Evolutionary conservation across 2,113 vertebrate species (phyloP), one percentile per base, ranked within the genome.

Genomic region (Epinephelus fuscoguttatus): DNA sequence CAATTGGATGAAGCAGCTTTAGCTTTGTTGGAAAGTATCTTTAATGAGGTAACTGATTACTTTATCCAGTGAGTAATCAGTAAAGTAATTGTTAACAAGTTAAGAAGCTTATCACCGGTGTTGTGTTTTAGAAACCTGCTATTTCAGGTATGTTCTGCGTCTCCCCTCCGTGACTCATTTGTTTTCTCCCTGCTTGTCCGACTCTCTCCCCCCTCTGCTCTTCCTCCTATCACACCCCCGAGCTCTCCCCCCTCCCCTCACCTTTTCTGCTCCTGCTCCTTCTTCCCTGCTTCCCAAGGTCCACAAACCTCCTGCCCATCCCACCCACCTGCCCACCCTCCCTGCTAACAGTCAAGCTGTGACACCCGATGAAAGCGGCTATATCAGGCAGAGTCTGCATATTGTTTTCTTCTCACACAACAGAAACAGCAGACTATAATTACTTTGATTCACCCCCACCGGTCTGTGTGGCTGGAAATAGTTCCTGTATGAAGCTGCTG

Each of bases 381-480:
- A 93, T 91, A 88, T 92, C 37, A 63, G 78, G 81, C 62, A 79
- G 60, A 81, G 68, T 53, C 64, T 64, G 62, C 67, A 73, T 75
- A 90, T 91, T 92, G 90, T 89, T 90, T 80, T 81, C 63, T 77
- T 88, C 78, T 89, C 90, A 80, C 77, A 76, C 82, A 63, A 86
- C 84, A 82, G 75, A 86, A 88, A 68, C 75, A 68, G 64, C 69
- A 79, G 71, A 72, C 82, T 87, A 83, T 84, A 89, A 87, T 90
- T 88, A 89, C 89, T 89, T 63, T 69, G 61, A 78, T 75, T 72
- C 67, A 6, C 80, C 69, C 82, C 80, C 68, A 21, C 77, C 19
- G 23, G 47, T 75, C 52, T 60, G 81, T 19, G 77, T 6, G 40
- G 79, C 81, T 83, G 12, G 23, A 84, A 87, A 88, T 92, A 91